Evolutionary conservation across 1,140 invertebrate genomes (phyloP).

Genomic region (Archivesica marissinica): DNA sequence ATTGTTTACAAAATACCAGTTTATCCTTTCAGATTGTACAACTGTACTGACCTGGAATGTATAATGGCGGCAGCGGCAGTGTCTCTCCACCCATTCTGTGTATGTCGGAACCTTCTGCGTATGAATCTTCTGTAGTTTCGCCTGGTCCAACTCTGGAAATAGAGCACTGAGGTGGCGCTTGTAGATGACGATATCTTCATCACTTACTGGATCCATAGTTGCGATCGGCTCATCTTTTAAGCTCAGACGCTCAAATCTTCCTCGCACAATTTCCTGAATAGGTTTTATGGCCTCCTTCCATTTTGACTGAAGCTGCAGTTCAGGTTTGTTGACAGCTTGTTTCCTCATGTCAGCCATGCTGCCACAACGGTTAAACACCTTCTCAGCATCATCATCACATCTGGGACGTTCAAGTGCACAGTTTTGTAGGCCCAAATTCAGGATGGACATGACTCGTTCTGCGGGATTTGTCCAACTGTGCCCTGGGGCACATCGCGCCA

Average conservation of each 20-base stretch:
- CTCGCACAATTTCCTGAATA: neutral
- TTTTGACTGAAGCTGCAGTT: constrained; percentile 1
- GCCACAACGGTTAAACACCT: constrained; percentile 23
- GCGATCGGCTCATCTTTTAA: constrained; percentile 22
- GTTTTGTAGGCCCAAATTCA: constrained; percentile 62
- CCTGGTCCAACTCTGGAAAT: constrained; percentile 25
- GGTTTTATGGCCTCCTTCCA: neutral
- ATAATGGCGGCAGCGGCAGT: neutral
- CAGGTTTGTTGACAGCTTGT: neutral
- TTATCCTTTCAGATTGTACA: too few relatives aligned
- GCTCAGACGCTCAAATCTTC: constrained; percentile 25
- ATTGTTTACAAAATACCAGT: too few relatives aligned
- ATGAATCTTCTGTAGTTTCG: constrained; percentile 13
- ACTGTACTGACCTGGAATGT: neutral
- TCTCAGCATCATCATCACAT: neutral
- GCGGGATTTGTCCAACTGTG: constrained; percentile 64
- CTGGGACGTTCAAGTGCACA: constrained; percentile 24
- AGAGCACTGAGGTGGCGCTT: constrained; percentile 34
- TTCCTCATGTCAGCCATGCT: constrained; percentile 7
- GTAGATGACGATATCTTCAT: constrained; percentile 30
- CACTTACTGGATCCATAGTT: neutral
- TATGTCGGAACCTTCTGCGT: neutral
- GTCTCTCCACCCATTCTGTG: neutral
- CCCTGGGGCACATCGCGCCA: constrained; percentile 54
- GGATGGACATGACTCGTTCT: constrained; percentile 63